Base-by-base conservation (phyloP, 2,888 invertebrate species). In the Dendrolimus pini region DNA sequence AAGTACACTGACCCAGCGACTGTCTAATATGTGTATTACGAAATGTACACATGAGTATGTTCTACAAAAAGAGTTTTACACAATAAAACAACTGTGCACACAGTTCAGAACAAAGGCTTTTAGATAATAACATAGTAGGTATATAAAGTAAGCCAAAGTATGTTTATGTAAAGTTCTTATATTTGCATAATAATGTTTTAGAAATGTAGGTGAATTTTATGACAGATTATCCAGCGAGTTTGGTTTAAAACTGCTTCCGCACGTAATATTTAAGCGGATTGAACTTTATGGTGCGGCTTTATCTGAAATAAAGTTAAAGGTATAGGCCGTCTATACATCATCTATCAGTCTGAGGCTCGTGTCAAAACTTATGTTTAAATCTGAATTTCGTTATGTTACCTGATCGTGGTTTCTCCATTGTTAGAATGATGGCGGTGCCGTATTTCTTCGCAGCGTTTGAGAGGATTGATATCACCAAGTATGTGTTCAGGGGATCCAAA, bases 401-500 rank as follows among this genome's bases (percentile, higher is more conserved):
- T 62, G 91, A 94, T 72, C 98, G 92, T 0, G 98, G 98, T 70
- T 97, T 97, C 77, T 98, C 97, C 94, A 98, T 95, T 0, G 98
- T 98, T 7, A 98, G 86, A 58, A 98, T 92, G 52, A 98, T 96
- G 52, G 97, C 96, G 1, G 98, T 95, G 8, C 97, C 96, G 64
- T 97, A 95, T 79, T 97, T 97, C 72, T 97, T 97, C 6, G 97
- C 95, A 8, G 95, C 93, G 70, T 97, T 97, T 41, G 97, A 97
- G 2, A 98, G 91, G 76, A 98, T 98, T 0, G 98, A 98, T 56
- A 99, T 95, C 8, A 99, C 95, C 62, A 99, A 92, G 80, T 98
- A 99, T 0, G 98, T 98, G 73, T 98, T 98, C 57, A 99, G 89
- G 0, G 99, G 98, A 82, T 99, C 98, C 65, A 99, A 91, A 66